Conservation (phyloP, 92 coral and sea anemone genomes). For the Zoanthus sansibaricus region DNA sequence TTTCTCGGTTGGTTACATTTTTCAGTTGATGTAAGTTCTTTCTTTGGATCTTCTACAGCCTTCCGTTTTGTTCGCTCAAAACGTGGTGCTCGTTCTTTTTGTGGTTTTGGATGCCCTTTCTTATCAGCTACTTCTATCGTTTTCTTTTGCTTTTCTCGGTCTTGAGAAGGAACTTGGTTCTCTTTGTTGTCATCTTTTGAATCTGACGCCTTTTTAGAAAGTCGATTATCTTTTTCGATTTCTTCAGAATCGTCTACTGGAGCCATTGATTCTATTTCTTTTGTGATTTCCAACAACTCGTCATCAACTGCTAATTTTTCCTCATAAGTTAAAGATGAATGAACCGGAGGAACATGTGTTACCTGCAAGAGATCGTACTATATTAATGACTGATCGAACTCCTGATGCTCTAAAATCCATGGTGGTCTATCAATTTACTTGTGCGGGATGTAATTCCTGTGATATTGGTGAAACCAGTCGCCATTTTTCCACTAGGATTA, state of each 20-base stretch:
- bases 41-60: conserved; percentile 63
- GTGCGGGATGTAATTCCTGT: too few species aligned
- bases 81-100: conserved; percentile 81
- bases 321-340: conserved; percentile 34
- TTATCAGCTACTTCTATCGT: conserved; percentile 55
- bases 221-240: conserved; percentile 65
- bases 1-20: conserved; percentile 28
- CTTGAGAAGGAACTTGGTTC: conserved; percentile 48
- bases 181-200: conserved; percentile 46
- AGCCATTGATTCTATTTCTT: conserved; percentile 88
- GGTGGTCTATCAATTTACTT: too few species aligned
- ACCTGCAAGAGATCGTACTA: not conserved
- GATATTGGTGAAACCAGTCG: too few species aligned
- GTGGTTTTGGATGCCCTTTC: conserved; percentile 78
- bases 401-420: not conserved
- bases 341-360: conserved; percentile 7
- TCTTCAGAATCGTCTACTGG: conserved; percentile 86
- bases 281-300: conserved; percentile 82
- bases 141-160: conserved; percentile 54
- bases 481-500: too few species aligned
- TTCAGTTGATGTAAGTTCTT: conserved; percentile 49
- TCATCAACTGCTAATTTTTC: conserved; percentile 92
- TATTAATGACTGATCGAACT: not conserved
- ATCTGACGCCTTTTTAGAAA: conserved; percentile 38
- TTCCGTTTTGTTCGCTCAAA: conserved; percentile 77